phyloP scores from a whole-genome alignment of 1,140 invertebrate species.

The Drosophila pruinosa region DNA sequence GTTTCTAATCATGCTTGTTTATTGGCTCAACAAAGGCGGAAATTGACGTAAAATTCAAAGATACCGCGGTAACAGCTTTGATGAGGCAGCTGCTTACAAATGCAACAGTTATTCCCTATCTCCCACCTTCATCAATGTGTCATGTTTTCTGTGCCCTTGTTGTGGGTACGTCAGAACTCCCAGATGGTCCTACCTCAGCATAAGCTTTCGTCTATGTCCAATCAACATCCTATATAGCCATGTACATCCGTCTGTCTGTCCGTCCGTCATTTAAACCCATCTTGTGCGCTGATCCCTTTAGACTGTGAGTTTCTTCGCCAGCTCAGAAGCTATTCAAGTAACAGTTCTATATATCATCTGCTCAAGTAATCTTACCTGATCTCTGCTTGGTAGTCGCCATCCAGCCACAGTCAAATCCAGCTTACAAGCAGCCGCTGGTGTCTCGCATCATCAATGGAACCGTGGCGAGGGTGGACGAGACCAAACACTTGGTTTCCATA shows the following conservation, averaged over 20 bases:
- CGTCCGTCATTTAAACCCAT: too few relatives aligned
- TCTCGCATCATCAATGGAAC: slow-evolving; percentile 75
- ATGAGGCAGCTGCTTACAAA: background rate
- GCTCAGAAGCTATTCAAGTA: too few relatives aligned
- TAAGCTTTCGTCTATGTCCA: too few relatives aligned
- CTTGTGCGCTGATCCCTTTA: too few relatives aligned
- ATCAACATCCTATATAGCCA: too few relatives aligned
- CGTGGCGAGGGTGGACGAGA: slow-evolving; percentile 36
- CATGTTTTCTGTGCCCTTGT: background rate
- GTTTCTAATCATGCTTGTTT: slow-evolving; percentile 30
- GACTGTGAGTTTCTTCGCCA: too few relatives aligned
- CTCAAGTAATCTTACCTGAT: too few relatives aligned
- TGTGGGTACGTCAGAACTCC: too few relatives aligned
- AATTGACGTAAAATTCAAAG: slow-evolving; percentile 38
- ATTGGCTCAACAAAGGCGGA: slow-evolving; percentile 28
- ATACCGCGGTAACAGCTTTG: slow-evolving; percentile 22
- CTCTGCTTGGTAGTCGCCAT: too few relatives aligned
- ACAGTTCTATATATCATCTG: too few relatives aligned
- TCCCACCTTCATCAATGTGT: background rate
- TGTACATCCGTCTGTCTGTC: too few relatives aligned
- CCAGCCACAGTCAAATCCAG: background rate
- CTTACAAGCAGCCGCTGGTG: background rate
- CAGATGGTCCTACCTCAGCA: too few relatives aligned
- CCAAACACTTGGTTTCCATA: slow-evolving; percentile 79
- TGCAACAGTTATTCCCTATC: background rate